phyloP scores from a whole-genome alignment of 2,797 vertebrate species.

The Macrochelys suwanniensis region DNA sequence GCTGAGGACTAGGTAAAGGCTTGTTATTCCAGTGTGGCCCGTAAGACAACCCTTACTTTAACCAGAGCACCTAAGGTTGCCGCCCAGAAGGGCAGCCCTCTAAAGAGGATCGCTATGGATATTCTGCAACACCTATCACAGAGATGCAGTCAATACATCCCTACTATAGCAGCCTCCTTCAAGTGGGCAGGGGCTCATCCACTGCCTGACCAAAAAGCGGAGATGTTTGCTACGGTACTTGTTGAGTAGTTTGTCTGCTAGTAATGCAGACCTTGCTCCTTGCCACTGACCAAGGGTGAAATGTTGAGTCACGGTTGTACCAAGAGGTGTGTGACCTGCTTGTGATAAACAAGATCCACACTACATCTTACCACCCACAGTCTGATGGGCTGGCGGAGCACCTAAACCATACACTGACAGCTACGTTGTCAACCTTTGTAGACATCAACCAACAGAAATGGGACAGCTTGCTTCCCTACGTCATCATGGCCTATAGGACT shows the following conservation, averaged over 20 bases:
- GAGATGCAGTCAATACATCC: not conserved
- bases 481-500: too few relatives aligned
- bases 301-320: not conserved
- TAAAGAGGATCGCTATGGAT: not conserved
- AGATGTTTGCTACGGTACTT: not conserved
- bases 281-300: not conserved
- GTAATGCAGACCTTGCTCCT: not conserved
- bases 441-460: too few relatives aligned
- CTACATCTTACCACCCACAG: not conserved
- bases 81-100: not conserved
- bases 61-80: not conserved
- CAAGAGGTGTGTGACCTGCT: not conserved
- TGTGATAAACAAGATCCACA: not conserved
- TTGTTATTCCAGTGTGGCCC: not conserved
- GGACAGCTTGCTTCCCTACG: too few relatives aligned
- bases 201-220: not conserved
- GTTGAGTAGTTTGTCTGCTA: not conserved
- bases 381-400: not conserved
- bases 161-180: not conserved
- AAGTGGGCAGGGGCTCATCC: not conserved
- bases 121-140: too few relatives aligned
- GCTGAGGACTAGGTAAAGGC: too few relatives aligned
- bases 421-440: too few relatives aligned
- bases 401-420: not conserved
- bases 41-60: not conserved